These are phyloP conservation scores for Belgica antarctica DNA, from an alignment of 2,888 invertebrate genomes.

Conservation along the genomic window DNA sequence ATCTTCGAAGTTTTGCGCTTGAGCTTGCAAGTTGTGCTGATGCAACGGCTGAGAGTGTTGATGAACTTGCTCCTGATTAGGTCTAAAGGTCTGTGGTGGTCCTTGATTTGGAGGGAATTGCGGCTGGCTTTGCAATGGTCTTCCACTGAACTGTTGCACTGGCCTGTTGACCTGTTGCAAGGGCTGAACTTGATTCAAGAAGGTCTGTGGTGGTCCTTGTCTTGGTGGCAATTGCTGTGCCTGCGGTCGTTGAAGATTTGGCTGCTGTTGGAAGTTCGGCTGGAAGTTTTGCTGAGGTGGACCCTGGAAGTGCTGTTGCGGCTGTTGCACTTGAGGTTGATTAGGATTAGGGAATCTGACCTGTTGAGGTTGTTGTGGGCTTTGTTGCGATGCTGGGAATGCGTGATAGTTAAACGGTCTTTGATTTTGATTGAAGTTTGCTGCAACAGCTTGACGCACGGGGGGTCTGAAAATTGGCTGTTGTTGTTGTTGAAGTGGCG, in stretches of 20 bases:
- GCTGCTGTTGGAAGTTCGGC: not conserved
- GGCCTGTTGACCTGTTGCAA: constrained; percentile 54
- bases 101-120: constrained; percentile 48
- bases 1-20: constrained; percentile 45
- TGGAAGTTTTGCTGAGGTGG: not conserved
- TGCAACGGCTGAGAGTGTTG: constrained; percentile 50
- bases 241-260: constrained; percentile 45
- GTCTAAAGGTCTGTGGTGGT: constrained; percentile 53
- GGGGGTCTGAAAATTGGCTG: constrained; percentile 42
- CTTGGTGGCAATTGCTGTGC: constrained; percentile 47
- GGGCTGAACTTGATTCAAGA: constrained; percentile 45
- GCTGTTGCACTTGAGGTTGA: no score
- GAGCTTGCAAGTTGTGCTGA: constrained; percentile 49
- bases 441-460: constrained; percentile 31
- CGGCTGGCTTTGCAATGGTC: constrained; percentile 58
- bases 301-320: constrained; percentile 42
- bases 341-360: constrained; percentile 41
- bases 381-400: constrained; percentile 44
- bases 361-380: constrained; percentile 44
- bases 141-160: constrained; percentile 52
- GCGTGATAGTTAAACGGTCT: constrained; percentile 44
- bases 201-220: constrained; percentile 12
- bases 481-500: constrained; percentile 43
- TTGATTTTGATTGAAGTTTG: constrained; percentile 42
- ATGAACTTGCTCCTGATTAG: constrained; percentile 49